A percentile compares a stretch with the other conserved stretches of the same genome.
Conservation (phyloP, 2,888 invertebrate genomes). For the Mythimna ferrago region DNA sequence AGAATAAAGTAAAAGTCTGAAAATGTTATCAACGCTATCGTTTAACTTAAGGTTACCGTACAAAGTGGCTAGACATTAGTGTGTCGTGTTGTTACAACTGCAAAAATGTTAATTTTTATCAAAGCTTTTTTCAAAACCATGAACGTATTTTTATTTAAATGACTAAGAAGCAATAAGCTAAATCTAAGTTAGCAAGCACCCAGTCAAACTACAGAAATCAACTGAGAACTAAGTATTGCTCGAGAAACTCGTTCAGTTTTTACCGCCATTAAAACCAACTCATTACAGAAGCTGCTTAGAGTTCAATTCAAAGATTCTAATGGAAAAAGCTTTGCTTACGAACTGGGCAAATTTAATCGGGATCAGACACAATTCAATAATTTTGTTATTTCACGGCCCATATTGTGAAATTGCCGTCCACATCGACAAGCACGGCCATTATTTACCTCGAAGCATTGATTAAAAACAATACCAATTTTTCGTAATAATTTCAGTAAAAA, state of each 20-base stretch:
- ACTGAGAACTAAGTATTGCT: not conserved
- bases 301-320: conserved; percentile 8
- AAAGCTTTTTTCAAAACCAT: not conserved
- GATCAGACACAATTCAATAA: not conserved
- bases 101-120: not conserved
- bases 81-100: not conserved
- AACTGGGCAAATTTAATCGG: not conserved
- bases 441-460: conserved; percentile 30
- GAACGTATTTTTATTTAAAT: not conserved
- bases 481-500: conserved; percentile 29
- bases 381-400: not conserved
- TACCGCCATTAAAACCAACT: conserved; percentile 19
- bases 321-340: not conserved
- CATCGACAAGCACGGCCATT: conserved; percentile 4
- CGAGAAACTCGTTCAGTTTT: conserved; percentile 23
- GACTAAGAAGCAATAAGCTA: not conserved
- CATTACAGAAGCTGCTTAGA: conserved; percentile 13
- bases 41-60: not conserved
- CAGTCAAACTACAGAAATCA: conserved; percentile 10
- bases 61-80: not conserved
- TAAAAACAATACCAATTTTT: conserved; percentile 38
- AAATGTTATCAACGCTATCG: not conserved
- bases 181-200: not conserved
- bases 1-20: not conserved
- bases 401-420: not conserved